Percentiles rank a stretch among this genome's conserved stretches.
phyloP scores from a whole-genome alignment of 1,140 invertebrate species.

The Heliconius nattereri region DNA sequence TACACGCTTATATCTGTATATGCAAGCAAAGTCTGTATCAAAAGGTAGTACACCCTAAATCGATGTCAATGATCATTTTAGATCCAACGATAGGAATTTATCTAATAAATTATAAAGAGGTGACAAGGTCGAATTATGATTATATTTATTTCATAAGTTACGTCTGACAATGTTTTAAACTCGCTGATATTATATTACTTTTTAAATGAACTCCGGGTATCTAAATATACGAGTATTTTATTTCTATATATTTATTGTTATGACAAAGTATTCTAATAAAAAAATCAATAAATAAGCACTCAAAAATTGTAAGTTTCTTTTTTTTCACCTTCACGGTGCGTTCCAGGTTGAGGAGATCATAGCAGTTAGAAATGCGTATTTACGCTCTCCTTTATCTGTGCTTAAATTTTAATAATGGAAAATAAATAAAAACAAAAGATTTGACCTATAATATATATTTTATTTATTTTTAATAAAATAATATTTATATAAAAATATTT shows the following conservation, averaged over 20 bases:
- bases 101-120: slow-evolving; percentile 26
- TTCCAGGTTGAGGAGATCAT: no score
- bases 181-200: neutral
- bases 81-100: neutral
- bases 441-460: no score
- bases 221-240: neutral
- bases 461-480: no score
- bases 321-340: no score
- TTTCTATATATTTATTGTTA: neutral
- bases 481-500: no score
- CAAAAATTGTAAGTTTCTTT: no score
- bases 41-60: neutral
- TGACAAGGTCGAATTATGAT: slow-evolving; percentile 27
- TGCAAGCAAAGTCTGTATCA: neutral
- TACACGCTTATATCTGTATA: no score
- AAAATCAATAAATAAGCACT: neutral
- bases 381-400: no score
- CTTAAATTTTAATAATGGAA: no score
- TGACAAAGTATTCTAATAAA: neutral
- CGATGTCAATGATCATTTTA: slow-evolving; percentile 22
- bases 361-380: no score
- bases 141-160: slow-evolving; percentile 14
- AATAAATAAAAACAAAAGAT: no score
- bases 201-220: neutral
- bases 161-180: neutral